Evolutionary conservation across 2,888 invertebrate species (phyloP), one percentile per base, ranked within the genome.

Genomic region (Panopea generosa): DNA sequence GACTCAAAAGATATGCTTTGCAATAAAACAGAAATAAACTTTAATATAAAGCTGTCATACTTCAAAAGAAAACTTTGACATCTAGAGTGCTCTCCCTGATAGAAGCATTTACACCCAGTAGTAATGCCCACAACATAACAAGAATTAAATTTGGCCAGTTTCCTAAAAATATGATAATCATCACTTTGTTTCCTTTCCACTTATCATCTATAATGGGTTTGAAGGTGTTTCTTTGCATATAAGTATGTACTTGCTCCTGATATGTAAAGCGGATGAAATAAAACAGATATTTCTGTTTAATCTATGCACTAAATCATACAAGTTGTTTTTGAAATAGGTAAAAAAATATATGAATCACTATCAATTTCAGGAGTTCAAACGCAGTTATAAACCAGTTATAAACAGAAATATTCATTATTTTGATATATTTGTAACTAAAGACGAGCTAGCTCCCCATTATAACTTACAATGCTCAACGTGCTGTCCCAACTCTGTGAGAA

Each of bases 41-140:
- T 16, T 18, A 40, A 33, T 40, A 53, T 63, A 52, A 63, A 52
- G 22, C 62, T 53, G 62, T 52, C 53, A n/a, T 20, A 63, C 62
- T 29, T 63, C 62, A 63, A 63, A 63, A 43, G 38, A 40, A 63
- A 40, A 24, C 22, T 53, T 40, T 63, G 62, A 63, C 62, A 63
- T 40, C 43, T 63, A 26, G 24, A 53, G 62, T 33, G 53, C 43
- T 52, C 16, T 63, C 26, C 40, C 16, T 7, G 20, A 53, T 38
- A 53, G 26, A 43, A 18, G 27, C 16, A 52, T 22, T 40, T 38
- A 22, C 50, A 50, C 20, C 50, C 38, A 43, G 38, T 24, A 22
- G 11, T 40, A 20, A 6, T 43, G 14, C 22, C 20, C 1, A 7
- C 16, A 9, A 33, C 18, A 43, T 11, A 57, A 18, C 43, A 43